Conservation (phyloP, 2,797 vertebrate species). For the Epinephelus awoara region DNA sequence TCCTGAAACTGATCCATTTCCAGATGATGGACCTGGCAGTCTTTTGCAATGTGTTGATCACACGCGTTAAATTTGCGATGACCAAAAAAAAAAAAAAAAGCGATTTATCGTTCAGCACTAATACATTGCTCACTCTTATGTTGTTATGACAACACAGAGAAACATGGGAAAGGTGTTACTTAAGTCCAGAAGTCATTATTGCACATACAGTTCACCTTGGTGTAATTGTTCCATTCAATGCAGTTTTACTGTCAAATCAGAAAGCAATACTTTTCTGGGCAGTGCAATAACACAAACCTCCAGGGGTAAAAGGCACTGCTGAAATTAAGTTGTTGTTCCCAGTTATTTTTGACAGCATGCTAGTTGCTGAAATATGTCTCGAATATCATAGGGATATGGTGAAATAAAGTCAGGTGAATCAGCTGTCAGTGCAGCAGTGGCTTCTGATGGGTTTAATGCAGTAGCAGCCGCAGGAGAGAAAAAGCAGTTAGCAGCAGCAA, state of each 20-base stretch:
- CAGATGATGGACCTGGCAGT: too few species aligned
- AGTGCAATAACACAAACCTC: not conserved
- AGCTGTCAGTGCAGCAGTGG: not conserved
- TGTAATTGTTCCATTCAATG: not conserved
- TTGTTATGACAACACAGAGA: not conserved
- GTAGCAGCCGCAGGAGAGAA: not conserved
- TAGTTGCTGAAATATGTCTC: constrained; percentile 22
- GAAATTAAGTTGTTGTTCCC: constrained; percentile 1
- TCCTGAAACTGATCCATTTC: too few species aligned
- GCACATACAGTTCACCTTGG: constrained; percentile 15
- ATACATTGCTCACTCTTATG: too few species aligned
- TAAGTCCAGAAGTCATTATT: not conserved
- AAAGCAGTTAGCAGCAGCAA: constrained; percentile 8
- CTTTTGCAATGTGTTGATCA: too few species aligned
- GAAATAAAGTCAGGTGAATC: constrained; percentile 14
- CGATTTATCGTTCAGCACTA: too few species aligned
- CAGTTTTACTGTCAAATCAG: constrained; percentile 8
- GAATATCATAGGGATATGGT: constrained; percentile 11
- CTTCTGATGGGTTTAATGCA: constrained; percentile 1
- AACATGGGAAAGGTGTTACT: not conserved
- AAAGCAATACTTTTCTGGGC: not conserved
- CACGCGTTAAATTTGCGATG: too few species aligned
- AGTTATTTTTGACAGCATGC: constrained; percentile 3
- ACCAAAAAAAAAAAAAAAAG: too few species aligned
- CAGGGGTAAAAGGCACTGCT: not conserved